A percentile compares a stretch with the other conserved stretches of the same genome.
Evolutionary conservation across 1,140 invertebrate species (phyloP).

Genomic region (Pseudomyrmex dendroicus): DNA sequence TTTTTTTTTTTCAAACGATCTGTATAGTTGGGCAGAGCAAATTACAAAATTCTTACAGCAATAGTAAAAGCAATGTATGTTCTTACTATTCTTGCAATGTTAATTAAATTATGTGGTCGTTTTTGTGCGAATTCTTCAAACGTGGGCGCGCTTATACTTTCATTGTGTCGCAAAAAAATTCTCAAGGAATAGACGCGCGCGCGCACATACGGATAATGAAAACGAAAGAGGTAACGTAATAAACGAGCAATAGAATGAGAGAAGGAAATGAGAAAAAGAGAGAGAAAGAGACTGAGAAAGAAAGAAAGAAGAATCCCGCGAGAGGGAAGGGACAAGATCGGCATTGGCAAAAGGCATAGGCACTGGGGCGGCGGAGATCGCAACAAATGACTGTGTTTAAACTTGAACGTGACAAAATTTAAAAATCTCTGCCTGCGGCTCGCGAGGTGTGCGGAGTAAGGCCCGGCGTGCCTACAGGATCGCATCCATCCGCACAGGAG

Average conservation of each 20-base stretch:
- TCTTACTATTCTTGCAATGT: neutral
- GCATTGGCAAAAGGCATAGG: conserved; percentile 79
- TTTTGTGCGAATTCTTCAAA: conserved; percentile 40
- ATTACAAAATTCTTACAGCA: neutral
- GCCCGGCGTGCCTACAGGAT: conserved; percentile 53
- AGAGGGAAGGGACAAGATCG: conserved; percentile 73
- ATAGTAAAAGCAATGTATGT: too few relatives aligned
- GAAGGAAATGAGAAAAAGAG: conserved; percentile 2
- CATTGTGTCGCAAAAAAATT: conserved; percentile 39
- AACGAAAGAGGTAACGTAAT: conserved; percentile 52
- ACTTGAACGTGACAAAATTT: conserved; percentile 86
- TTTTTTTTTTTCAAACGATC: neutral
- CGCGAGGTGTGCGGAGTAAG: conserved; percentile 21
- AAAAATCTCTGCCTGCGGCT: conserved; percentile 79
- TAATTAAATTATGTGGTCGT: conserved; percentile 28
- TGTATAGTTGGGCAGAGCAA: neutral
- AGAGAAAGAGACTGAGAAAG: conserved; percentile 25
- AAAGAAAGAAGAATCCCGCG: conserved; percentile 42
- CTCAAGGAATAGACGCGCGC: conserved; percentile 32
- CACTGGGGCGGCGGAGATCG: conserved; percentile 75
- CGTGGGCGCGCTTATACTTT: conserved; percentile 48
- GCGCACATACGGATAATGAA: conserved; percentile 30
- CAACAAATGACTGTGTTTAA: conserved; percentile 85
- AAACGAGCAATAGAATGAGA: conserved; percentile 46
- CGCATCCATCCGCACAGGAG: conserved; percentile 25